A percentile compares a stretch with the other conserved stretches of the same genome.
Conservation (phyloP, 2,888 invertebrate genomes). For the Leucophenga montana region DNA sequence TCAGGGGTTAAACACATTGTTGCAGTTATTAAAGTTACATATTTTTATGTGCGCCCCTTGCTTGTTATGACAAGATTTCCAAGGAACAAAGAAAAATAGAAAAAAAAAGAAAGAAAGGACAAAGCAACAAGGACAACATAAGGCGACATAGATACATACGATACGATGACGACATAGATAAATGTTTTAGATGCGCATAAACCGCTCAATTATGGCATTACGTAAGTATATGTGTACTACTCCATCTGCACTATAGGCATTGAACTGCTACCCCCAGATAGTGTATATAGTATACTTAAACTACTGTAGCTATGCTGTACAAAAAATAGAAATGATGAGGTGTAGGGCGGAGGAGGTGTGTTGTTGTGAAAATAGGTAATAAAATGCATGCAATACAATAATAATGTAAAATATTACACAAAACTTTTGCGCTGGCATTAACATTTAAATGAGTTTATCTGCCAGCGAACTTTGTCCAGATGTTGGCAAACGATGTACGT, state of each 20-base stretch:
- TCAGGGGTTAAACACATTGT: conserved; percentile 56
- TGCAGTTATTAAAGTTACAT: conserved; percentile 47
- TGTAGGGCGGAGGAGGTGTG: no score
- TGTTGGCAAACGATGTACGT: neutral
- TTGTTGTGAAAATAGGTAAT: conserved; percentile 48
- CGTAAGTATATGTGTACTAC: neutral
- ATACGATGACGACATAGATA: conserved; percentile 15
- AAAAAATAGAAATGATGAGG: neutral
- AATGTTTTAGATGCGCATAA: conserved; percentile 39
- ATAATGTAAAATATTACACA: conserved; percentile 29
- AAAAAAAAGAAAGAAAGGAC: no score
- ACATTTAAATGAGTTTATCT: conserved; percentile 67
- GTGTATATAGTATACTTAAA: neutral
- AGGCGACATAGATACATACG: neutral
- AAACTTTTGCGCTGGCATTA: conserved; percentile 58
- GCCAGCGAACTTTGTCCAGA: conserved; percentile 19
- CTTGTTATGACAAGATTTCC: no score
- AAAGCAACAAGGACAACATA: neutral
- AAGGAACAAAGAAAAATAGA: no score
- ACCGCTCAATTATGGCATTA: conserved; percentile 20
- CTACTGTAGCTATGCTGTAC: neutral
- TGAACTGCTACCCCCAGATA: neutral
- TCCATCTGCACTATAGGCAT: neutral
- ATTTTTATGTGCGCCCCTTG: conserved; percentile 16
- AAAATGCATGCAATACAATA: conserved; percentile 51